phyloP scores from a whole-genome alignment of 2,113 vertebrate genomes.

The Entosphenus tridentatus region DNA sequence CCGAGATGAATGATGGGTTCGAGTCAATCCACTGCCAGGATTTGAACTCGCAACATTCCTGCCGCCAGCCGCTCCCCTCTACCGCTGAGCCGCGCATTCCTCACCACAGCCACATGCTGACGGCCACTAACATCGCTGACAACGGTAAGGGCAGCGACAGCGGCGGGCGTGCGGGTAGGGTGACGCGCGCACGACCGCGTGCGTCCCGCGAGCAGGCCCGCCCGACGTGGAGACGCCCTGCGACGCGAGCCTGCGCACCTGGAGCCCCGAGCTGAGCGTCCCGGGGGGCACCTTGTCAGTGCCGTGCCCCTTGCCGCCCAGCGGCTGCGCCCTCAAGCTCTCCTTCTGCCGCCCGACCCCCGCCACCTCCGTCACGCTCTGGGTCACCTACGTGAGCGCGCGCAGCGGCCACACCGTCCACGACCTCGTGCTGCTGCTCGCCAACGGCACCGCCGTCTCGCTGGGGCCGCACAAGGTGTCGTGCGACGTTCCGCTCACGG shows the following conservation, averaged over 20 bases:
- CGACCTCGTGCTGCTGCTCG: conserved; percentile 55
- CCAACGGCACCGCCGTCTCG: conserved; percentile 53
- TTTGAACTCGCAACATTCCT: too few relatives aligned
- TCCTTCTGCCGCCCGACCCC: conserved; percentile 50
- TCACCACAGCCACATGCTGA: too few relatives aligned
- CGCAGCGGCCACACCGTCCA: conserved; percentile 46
- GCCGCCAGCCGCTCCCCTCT: too few relatives aligned
- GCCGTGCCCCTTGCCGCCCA: conserved; percentile 36
- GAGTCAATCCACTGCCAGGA: too few relatives aligned
- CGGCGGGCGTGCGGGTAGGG: too few relatives aligned
- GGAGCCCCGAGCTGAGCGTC: conserved; percentile 68
- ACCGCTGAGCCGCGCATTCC: too few relatives aligned
- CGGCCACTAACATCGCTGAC: too few relatives aligned
- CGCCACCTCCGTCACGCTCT: conserved; percentile 63
- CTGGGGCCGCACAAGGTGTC: conserved; percentile 69
- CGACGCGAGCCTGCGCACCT: conserved; percentile 75
- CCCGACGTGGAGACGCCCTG: conserved; percentile 88
- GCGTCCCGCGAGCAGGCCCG: conserved; percentile 31
- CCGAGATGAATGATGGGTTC: too few relatives aligned
- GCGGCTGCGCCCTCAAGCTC: conserved; percentile 82
- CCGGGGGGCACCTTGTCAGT: conserved; percentile 40
- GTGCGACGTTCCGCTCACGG: conserved; percentile 66
- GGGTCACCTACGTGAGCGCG: conserved; percentile 77
- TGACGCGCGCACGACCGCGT: too few relatives aligned
- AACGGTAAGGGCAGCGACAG: too few relatives aligned